Evolutionary conservation across 2,797 vertebrate species (phyloP).

Genomic region (Neosilurus mollespiculum): DNA sequence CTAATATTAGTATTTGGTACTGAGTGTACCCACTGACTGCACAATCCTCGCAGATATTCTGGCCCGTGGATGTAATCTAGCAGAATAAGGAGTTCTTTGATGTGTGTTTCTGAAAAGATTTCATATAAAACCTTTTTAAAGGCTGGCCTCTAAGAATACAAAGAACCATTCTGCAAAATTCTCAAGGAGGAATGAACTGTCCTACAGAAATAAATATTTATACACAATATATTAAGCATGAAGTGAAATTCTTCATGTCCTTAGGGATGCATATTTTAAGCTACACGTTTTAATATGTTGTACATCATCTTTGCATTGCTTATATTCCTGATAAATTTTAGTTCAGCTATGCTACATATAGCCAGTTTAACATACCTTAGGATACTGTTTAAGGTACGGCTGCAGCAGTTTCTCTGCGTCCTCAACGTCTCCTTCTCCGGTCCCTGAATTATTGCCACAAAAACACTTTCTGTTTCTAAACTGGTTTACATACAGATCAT

Average conservation of each 20-base stretch:
- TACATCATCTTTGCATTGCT: background rate
- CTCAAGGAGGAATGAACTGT: background rate
- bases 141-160: background rate
- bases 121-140: background rate
- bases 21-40: background rate
- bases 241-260: background rate
- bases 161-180: background rate
- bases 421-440: conserved; percentile 89
- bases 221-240: background rate
- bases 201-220: background rate
- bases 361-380: conserved; percentile 77
- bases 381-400: conserved; percentile 90
- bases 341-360: background rate
- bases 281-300: background rate
- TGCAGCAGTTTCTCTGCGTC: conserved; percentile 91
- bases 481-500: background rate
- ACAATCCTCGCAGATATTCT: background rate
- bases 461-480: background rate
- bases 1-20: background rate
- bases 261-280: background rate
- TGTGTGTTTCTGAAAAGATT: background rate
- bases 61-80: background rate
- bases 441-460: conserved; percentile 74
- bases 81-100: too few species aligned
- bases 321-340: background rate